These are phyloP conservation scores for Cynopterus brachyotis DNA, from an alignment of 2,113 vertebrate species.

Conservation along the genomic window DNA sequence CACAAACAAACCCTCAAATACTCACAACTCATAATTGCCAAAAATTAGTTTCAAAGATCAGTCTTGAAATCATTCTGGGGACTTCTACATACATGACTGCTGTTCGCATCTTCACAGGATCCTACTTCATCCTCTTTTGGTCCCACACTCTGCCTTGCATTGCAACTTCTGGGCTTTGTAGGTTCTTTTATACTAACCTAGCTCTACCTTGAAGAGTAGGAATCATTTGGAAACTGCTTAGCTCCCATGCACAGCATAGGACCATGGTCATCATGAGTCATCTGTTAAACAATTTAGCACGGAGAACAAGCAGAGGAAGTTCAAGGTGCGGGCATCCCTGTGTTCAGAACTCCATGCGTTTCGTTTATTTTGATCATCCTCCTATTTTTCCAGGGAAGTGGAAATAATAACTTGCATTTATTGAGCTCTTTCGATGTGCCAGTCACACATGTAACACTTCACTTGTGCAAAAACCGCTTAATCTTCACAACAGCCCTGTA, in stretches of 20 bases:
- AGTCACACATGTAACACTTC: background rate
- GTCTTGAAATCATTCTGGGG: background rate
- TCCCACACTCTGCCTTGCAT: background rate
- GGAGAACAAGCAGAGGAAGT: background rate
- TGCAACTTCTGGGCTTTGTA: no score
- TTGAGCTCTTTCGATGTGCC: background rate
- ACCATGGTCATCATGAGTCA: background rate
- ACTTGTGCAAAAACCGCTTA: background rate
- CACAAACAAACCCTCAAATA: background rate
- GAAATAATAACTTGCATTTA: background rate
- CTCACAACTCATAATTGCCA: background rate
- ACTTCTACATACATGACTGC: background rate
- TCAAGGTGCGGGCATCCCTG: background rate
- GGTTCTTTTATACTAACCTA: background rate
- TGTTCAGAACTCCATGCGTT: background rate
- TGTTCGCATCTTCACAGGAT: background rate
- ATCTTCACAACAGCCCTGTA: background rate
- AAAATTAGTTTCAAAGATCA: background rate
- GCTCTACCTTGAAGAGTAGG: background rate
- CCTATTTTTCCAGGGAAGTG: background rate
- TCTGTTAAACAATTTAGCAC: background rate
- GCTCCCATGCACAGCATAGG: background rate
- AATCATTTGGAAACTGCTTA: background rate
- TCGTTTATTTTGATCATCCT: background rate
- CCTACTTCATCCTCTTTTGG: background rate